These are phyloP conservation scores for Novumbra hubbsi DNA, from an alignment of 2,797 vertebrate genomes.

Conservation along the genomic window DNA sequence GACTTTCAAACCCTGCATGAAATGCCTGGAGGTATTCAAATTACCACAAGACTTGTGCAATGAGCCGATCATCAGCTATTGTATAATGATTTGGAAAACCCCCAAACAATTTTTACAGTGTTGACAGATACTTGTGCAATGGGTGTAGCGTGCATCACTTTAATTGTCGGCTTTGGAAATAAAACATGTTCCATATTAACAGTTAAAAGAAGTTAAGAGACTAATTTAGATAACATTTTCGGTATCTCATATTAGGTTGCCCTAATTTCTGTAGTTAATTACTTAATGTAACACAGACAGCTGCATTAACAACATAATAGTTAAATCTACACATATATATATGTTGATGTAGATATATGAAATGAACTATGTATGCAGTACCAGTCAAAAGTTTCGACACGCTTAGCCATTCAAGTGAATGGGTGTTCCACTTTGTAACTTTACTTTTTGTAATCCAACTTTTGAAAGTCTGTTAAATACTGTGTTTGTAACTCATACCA, in stretches of 20 bases:
- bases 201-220: not conserved
- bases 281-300: no score
- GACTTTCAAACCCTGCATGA: not conserved
- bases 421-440: no score
- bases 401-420: no score
- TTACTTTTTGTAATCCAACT: no score
- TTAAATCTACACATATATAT: not conserved
- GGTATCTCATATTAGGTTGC: no score
- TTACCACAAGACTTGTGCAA: constrained; percentile 3
- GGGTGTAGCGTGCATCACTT: not conserved
- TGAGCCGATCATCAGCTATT: not conserved
- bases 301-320: not conserved
- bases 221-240: not conserved
- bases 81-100: not conserved
- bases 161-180: not conserved
- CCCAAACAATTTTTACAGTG: not conserved
- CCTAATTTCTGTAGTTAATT: no score
- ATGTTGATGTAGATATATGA: not conserved
- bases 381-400: no score
- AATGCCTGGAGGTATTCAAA: constrained; percentile 17
- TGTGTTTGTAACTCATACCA: no score
- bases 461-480: no score
- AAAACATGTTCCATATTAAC: not conserved
- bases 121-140: not conserved
- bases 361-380: no score